Percentiles rank a stretch among this genome's conserved stretches.
These are phyloP conservation scores for Caenorhabditis latens DNA, from an alignment of 1,140 invertebrate species.

Conservation along the genomic window DNA sequence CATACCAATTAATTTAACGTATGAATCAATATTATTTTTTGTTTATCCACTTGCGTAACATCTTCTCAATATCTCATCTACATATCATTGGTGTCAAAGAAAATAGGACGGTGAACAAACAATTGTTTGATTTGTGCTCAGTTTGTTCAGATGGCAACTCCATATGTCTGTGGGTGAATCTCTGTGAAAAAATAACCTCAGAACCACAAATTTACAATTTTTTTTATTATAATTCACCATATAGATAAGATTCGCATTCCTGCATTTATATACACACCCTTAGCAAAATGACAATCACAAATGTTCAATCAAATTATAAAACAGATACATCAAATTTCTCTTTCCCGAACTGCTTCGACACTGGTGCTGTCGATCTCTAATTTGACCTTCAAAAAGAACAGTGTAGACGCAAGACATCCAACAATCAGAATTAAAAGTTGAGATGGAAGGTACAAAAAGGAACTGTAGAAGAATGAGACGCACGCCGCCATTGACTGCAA, in stretches of 20 bases:
- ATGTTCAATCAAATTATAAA: background rate
- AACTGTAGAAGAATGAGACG: constrained; percentile 89
- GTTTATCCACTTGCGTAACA: constrained; percentile 44
- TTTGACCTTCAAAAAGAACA: constrained; percentile 82
- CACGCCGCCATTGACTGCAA: constrained; percentile 90
- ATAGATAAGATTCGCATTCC: no score
- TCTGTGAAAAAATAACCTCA: background rate
- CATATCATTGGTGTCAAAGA: constrained; percentile 1
- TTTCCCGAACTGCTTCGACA: constrained; percentile 39
- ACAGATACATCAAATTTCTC: constrained; percentile 26
- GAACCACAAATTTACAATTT: background rate
- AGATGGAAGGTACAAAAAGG: constrained; percentile 83
- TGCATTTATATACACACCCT: background rate
- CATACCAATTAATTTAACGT: background rate
- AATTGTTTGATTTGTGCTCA: background rate
- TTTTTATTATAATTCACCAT: no score
- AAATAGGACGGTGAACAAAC: background rate
- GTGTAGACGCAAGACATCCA: constrained; percentile 84
- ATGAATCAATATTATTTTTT: background rate
- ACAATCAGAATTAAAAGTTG: constrained; percentile 86
- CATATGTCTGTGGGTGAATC: background rate
- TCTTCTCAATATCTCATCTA: background rate
- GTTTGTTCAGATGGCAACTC: constrained; percentile 40
- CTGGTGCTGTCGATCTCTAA: background rate
- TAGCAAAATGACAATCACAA: background rate